Percentiles rank a stretch among this genome's conserved stretches.
These are phyloP conservation scores for Rhynchonycteris naso DNA, from an alignment of 2,797 vertebrate genomes.

Conservation along the genomic window DNA sequence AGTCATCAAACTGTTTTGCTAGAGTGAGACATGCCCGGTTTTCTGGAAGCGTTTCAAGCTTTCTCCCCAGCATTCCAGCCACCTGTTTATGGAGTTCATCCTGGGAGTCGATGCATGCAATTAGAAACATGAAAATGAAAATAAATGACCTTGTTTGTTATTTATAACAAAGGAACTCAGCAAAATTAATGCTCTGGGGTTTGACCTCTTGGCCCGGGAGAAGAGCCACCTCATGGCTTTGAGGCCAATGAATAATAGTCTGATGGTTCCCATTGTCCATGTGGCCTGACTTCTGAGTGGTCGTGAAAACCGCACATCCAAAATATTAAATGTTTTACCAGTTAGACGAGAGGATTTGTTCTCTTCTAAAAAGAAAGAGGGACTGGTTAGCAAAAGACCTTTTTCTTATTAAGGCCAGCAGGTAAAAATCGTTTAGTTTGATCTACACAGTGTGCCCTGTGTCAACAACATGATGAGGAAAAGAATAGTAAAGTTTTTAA, in stretches of 20 bases:
- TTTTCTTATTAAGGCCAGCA: constrained; percentile 48
- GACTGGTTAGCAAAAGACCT: constrained; percentile 51
- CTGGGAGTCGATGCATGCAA: constrained; percentile 85
- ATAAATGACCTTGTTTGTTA: constrained; percentile 90
- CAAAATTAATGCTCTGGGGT: constrained; percentile 87
- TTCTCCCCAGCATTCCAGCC: constrained; percentile 85
- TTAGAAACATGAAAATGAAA: constrained; percentile 90
- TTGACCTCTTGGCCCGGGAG: constrained; percentile 87
- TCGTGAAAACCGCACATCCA: constrained; percentile 82
- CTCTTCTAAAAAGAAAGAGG: constrained; percentile 72
- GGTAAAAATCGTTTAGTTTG: constrained; percentile 62
- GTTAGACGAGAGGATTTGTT: constrained; percentile 84
- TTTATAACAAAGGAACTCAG: constrained; percentile 88
- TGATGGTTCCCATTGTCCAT: constrained; percentile 81
- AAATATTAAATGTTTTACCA: constrained; percentile 88
- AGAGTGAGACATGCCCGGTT: constrained; percentile 84
- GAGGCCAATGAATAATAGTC: constrained; percentile 83
- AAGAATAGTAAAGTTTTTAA: constrained; percentile 52
- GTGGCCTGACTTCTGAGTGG: constrained; percentile 81
- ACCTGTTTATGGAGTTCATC: constrained; percentile 90
- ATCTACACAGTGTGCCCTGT: constrained; percentile 32
- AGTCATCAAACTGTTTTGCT: constrained; percentile 84
- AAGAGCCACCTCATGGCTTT: constrained; percentile 87
- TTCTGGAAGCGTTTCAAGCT: constrained; percentile 84
- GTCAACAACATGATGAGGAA: constrained; percentile 57